Evolutionary conservation across 1,140 invertebrate species (phyloP), one percentile per base, ranked within the genome.

Genomic region (Proales similis): DNA sequence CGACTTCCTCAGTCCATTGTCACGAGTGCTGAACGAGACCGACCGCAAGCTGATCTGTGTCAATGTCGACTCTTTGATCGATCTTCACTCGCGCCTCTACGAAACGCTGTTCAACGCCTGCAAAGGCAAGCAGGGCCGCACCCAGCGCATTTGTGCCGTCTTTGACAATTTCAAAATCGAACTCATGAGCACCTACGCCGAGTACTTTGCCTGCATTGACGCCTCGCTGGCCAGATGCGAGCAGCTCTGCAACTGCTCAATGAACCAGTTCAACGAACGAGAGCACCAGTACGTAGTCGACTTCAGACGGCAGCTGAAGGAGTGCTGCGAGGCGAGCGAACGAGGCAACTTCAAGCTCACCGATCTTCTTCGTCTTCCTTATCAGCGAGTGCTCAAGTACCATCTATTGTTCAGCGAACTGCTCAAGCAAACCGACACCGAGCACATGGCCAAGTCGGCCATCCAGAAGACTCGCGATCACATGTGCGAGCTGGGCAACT

Each of bases 361-460:
- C 24, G 51, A 57, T 57, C 32, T 57, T 14, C 19, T 57, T 19
- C 26, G 20, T 3, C 22, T 57, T 7, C 51, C 51, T 29, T 42
- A 57, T 26, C 51, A 57, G 30, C 51, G 51, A 6, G 51, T 57
- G 9, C 32, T 57, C 14, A 57, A 57, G 32, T 57, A 57, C 20
- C 51, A 39, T 43, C 36, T 57, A 19, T 57, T 57, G 19, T 57
- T 57, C 45, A 42, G 17, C 29, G 51, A 57, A 17, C 24, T 57
- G 4, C 36, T 57, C 20, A 57, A 42, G n/a, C 51, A 57, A 57
- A 57, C 51, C 32, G 51, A 57, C 32, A 42, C 45, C 6, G 51
- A 57, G 7, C 51, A 57, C 20, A 29, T 17, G 11, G 51, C 51
- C 12, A 57, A 57, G 45, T 36, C 39, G 6, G n/a, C 20, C 7